Conservation (phyloP, 1,140 invertebrate species). For the Dryas iulia region DNA sequence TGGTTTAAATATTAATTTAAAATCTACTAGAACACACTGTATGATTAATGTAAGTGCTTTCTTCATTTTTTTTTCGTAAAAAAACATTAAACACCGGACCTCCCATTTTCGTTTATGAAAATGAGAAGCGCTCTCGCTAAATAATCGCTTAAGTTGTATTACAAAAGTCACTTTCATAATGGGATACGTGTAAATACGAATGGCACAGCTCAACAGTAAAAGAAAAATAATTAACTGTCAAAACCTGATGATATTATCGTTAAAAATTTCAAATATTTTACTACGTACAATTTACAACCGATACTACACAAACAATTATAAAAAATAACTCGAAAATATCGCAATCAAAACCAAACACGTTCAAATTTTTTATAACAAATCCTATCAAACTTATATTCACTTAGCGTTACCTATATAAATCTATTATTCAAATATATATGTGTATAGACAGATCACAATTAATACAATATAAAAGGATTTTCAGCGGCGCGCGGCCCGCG, state of each 20-base stretch:
- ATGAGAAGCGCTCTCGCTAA: background rate
- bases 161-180: background rate
- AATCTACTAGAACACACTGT: too few relatives aligned
- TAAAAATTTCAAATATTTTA: background rate
- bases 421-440: constrained; percentile 13
- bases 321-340: background rate
- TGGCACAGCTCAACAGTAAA: background rate
- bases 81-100: background rate
- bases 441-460: constrained; percentile 27
- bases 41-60: background rate
- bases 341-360: background rate
- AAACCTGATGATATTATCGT: background rate
- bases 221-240: too few relatives aligned
- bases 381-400: background rate
- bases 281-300: background rate
- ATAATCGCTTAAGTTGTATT: background rate
- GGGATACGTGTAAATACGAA: background rate
- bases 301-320: background rate
- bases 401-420: background rate
- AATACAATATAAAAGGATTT: constrained; percentile 15
- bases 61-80: background rate
- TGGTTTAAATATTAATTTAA: background rate
- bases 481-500: constrained; percentile 50
- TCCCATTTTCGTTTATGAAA: background rate
- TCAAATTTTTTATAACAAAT: background rate